These are phyloP conservation scores for Caenorhabditis macrosperma DNA, from an alignment of 2,888 invertebrate genomes.

Conservation along the genomic window DNA sequence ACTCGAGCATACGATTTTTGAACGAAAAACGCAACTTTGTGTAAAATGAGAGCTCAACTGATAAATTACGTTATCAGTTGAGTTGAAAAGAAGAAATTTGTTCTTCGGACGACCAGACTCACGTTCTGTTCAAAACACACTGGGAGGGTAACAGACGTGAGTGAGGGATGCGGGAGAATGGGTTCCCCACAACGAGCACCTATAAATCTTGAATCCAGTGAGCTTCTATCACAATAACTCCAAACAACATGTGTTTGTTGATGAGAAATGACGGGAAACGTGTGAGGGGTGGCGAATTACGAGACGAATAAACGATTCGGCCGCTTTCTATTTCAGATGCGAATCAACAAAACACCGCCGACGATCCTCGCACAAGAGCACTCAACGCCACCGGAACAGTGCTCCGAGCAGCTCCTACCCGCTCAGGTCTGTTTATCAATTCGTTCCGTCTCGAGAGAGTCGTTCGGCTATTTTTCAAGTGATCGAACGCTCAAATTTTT, in stretches of 20 bases:
- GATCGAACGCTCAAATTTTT: conserved; percentile 1
- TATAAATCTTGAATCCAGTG: conserved; percentile 35
- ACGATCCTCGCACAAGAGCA: conserved; percentile 64
- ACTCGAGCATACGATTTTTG: neutral
- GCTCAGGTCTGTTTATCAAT: conserved; percentile 55
- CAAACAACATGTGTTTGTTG: conserved; percentile 51
- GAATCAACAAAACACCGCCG: conserved; percentile 70
- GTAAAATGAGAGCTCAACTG: neutral
- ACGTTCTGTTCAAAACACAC: conserved; percentile 6
- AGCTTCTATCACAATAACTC: conserved; percentile 20
- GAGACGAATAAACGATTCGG: conserved; percentile 40
- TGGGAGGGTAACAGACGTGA: conserved; percentile 1
- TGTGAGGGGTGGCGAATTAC: conserved; percentile 12
- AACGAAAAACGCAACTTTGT: neutral
- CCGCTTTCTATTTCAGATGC: conserved; percentile 51
- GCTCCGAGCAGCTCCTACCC: conserved; percentile 73
- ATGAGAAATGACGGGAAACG: conserved; percentile 31
- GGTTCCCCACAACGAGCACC: conserved; percentile 15
- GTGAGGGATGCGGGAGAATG: conserved; percentile 7
- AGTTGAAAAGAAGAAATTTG: neutral
- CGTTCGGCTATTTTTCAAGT: neutral
- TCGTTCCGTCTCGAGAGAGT: neutral
- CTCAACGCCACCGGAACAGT: conserved; percentile 73
- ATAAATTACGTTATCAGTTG: conserved; percentile 1
- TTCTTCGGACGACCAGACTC: neutral